Conservation (phyloP, 2,797 vertebrate genomes). For the Pipistrellus nathusii region DNA sequence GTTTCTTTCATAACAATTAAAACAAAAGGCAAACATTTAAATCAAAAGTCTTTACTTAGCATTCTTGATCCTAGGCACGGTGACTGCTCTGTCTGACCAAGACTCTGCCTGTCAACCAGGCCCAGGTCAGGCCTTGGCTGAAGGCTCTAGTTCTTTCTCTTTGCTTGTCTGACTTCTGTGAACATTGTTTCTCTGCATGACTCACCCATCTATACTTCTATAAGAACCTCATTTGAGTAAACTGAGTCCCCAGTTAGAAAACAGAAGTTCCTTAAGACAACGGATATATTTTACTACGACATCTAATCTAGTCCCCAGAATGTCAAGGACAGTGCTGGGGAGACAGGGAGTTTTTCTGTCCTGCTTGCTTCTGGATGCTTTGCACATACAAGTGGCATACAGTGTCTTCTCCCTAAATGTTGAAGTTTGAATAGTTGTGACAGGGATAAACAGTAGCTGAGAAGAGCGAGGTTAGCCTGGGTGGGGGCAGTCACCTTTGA, state of each 20-base stretch:
- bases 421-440: background rate
- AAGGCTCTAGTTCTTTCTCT: background rate
- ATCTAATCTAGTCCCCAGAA: too few relatives aligned
- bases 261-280: background rate
- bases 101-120: background rate
- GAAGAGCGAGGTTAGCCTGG: background rate
- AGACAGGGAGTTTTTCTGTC: background rate
- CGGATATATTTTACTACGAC: background rate
- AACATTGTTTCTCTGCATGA: background rate
- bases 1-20: background rate
- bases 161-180: background rate
- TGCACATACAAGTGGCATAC: background rate
- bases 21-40: background rate
- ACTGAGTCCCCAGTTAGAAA: background rate
- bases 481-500: background rate
- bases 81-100: accelerated
- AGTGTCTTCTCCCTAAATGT: background rate
- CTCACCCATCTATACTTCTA: background rate
- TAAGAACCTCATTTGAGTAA: background rate
- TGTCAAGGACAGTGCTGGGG: background rate
- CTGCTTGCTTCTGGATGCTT: background rate
- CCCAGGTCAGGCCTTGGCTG: background rate
- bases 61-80: background rate
- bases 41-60: background rate
- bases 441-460: background rate